These are phyloP conservation scores for Pachyuromys duprasi DNA, from an alignment of 2,797 vertebrate species.

Conservation along the genomic window DNA sequence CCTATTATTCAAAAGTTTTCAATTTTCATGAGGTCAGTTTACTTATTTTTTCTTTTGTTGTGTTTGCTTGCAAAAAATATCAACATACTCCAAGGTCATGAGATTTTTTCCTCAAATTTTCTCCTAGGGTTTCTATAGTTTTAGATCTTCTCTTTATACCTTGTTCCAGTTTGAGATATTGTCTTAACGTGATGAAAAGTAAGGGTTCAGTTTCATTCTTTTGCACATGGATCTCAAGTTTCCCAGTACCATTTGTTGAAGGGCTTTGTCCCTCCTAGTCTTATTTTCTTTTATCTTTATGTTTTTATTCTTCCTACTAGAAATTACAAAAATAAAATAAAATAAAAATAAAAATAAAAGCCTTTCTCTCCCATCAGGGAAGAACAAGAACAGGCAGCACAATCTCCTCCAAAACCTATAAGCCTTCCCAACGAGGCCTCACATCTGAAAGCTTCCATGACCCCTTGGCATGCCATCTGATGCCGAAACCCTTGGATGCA, in stretches of 20 bases:
- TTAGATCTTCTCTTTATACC: background rate
- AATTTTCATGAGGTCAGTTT: background rate
- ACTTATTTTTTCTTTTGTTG: background rate
- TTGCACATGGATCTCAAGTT: background rate
- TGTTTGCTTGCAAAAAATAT: background rate
- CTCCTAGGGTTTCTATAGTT: background rate
- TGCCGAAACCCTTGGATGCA: background rate
- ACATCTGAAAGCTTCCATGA: background rate
- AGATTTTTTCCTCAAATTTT: background rate
- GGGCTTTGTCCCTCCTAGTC: background rate
- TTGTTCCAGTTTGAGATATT: background rate
- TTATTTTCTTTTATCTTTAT: conserved; percentile 40
- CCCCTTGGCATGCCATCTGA: background rate
- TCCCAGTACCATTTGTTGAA: background rate
- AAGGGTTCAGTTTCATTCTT: background rate
- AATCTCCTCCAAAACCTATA: background rate
- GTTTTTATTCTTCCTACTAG: background rate
- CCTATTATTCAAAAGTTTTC: background rate
- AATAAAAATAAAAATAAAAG: too few species aligned
- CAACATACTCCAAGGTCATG: background rate
- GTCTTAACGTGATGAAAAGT: background rate
- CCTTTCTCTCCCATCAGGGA: background rate
- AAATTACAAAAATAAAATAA: background rate
- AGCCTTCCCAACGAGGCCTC: background rate
- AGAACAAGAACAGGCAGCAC: background rate